Base-by-base conservation (phyloP, 2,888 invertebrate species). In the Meteorus cinctellus region DNA sequence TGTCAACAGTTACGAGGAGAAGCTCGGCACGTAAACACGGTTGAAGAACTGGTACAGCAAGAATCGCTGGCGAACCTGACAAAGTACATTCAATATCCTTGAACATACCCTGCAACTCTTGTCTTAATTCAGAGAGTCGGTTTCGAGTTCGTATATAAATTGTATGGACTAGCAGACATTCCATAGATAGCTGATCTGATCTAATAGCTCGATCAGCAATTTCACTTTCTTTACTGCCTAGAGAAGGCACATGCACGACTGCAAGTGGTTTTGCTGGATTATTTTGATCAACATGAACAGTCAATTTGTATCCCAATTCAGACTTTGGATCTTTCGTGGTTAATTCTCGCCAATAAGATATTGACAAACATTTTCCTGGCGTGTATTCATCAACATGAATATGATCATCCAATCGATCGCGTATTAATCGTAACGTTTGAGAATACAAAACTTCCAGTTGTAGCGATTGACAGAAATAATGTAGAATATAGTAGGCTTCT, bases 181-280 rank as follows among this genome's bases (percentile, higher is more conserved):
- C 98, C 94, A 98, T 96, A 5, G 98, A 97, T n/a, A 98, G 92
- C 85, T 96, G 94, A 90, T 97, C 97, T 31, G 96, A 96, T 82
- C 96, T 93, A 60, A 97, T 94, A 16, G 96, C 96, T 80, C 94
- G 91, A 84, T 95, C 94, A 0, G 94, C 94, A 72, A 94, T 93
- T 89, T 95, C 94, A 73, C 91, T 90, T 85, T 93, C 93, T 91
- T 94, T 92, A 90, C 92, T 92, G 87, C 94, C 93, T 86, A 94
- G 86, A 2, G 92, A 92, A 27, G 94, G 94, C 19, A 94, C 90
- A 86, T 94, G 94, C 29, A 94, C 90, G 1, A 94, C 94, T 1
- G 93, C 92, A 55, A 97, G 90, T 0, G 96, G 95, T 72, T 95
- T 92, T 0, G 94, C 94, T 16, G 94, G 93, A 89, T 96, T 95